Conservation (phyloP, 2,797 vertebrate species). For the Spea hammondii region DNA sequence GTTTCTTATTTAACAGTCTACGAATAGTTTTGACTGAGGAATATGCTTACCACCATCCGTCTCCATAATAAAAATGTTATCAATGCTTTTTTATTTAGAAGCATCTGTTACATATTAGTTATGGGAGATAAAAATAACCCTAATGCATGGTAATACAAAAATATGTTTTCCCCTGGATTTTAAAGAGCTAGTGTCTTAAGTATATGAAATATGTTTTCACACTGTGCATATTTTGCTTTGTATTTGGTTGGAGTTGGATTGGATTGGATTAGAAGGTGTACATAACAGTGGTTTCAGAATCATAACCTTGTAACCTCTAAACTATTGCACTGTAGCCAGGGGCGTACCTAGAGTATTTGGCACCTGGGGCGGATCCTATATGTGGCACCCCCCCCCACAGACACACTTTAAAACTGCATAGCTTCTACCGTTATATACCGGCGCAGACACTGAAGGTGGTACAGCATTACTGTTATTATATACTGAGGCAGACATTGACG, state of each 20-base stretch:
- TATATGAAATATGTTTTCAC: background rate
- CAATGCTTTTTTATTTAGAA: background rate
- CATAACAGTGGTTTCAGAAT: too few relatives aligned
- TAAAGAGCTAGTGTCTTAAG: background rate
- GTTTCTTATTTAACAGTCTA: slow-evolving; percentile 38
- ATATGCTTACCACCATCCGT: slow-evolving; percentile 14
- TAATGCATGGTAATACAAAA: slow-evolving; percentile 7
- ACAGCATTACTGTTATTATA: too few relatives aligned
- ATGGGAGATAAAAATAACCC: slow-evolving; percentile 7
- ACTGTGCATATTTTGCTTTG: background rate
- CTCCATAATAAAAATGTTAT: slow-evolving; percentile 16
- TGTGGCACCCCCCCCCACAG: too few relatives aligned
- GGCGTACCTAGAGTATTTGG: too few relatives aligned
- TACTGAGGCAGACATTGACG: too few relatives aligned
- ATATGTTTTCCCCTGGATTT: background rate
- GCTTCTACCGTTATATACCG: too few relatives aligned
- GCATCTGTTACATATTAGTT: background rate
- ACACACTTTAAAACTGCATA: too few relatives aligned
- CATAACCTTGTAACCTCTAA: too few relatives aligned
- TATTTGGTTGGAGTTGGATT: background rate
- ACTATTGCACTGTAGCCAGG: too few relatives aligned
- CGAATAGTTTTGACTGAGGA: slow-evolving; percentile 16
- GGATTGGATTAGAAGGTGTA: too few relatives aligned
- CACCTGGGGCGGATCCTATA: too few relatives aligned
- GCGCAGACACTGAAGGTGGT: too few relatives aligned